These are phyloP conservation scores for Chouioia cunea DNA, from an alignment of 2,888 invertebrate species.

Conservation along the genomic window DNA sequence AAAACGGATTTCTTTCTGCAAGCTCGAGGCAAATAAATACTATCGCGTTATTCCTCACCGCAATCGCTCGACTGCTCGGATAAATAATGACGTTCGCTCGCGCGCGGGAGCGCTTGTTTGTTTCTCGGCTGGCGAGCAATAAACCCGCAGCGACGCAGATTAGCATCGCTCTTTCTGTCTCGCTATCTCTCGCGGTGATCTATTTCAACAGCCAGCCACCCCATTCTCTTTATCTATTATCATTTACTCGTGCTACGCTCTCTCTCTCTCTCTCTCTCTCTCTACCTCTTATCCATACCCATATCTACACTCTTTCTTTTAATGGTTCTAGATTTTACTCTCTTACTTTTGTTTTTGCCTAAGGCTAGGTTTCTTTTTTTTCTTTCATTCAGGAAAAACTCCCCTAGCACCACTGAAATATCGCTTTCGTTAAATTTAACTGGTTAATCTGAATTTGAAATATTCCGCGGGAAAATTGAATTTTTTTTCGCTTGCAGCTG, in stretches of 20 bases:
- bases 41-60: too few species aligned
- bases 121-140: slow-evolving; percentile 1
- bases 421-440: too few species aligned
- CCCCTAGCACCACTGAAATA: too few species aligned
- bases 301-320: slow-evolving; percentile 22
- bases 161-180: slow-evolving; percentile 28
- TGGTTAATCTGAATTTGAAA: too few species aligned
- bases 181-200: slow-evolving; percentile 22
- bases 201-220: background rate
- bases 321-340: slow-evolving; percentile 1
- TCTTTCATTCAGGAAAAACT: background rate
- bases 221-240: slow-evolving; percentile 33
- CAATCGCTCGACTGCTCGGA: too few species aligned
- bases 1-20: too few species aligned
- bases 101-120: slow-evolving; percentile 26
- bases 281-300: slow-evolving; percentile 3
- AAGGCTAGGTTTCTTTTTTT: background rate
- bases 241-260: slow-evolving; percentile 8
- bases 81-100: slow-evolving; percentile 17
- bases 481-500: too few species aligned
- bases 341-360: background rate
- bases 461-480: too few species aligned
- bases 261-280: too few species aligned
- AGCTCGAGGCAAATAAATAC: too few species aligned
- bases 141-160: slow-evolving; percentile 26